phyloP scores from a whole-genome alignment of 2,113 vertebrate genomes.

The Vanacampus margaritifer region DNA sequence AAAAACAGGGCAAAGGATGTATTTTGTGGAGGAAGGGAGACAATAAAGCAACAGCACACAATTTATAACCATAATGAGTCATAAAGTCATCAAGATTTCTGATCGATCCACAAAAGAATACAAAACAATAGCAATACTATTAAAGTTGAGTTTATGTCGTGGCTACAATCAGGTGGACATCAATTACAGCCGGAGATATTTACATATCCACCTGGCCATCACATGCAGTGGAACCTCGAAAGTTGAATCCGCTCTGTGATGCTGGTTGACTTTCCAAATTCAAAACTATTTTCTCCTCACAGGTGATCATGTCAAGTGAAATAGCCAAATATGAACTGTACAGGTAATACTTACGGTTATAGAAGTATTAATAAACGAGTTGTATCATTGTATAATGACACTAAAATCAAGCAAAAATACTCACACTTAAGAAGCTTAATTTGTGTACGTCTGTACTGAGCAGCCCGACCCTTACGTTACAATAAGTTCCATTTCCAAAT shows the following conservation, averaged over 20 bases:
- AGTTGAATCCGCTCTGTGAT: neutral
- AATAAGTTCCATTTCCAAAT: neutral
- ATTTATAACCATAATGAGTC: constrained; percentile 52
- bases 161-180: constrained; percentile 25
- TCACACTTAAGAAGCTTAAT: neutral
- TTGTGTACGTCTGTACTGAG: neutral
- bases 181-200: constrained; percentile 28
- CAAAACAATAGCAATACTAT: constrained; percentile 26
- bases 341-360: neutral
- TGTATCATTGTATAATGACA: neutral
- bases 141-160: constrained; percentile 38
- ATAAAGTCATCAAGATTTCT: constrained; percentile 44
- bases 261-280: neutral
- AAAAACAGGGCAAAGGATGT: constrained; percentile 21
- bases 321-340: neutral
- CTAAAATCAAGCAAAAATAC: neutral
- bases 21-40: neutral
- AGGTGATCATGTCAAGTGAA: neutral
- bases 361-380: neutral
- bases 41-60: constrained; percentile 53
- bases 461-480: neutral
- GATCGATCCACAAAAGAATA: constrained; percentile 46
- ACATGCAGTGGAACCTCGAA: neutral
- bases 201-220: constrained; percentile 31
- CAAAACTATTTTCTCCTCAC: neutral